Conservation (phyloP, 2,888 invertebrate genomes). For the Clistopyga incitator region DNA sequence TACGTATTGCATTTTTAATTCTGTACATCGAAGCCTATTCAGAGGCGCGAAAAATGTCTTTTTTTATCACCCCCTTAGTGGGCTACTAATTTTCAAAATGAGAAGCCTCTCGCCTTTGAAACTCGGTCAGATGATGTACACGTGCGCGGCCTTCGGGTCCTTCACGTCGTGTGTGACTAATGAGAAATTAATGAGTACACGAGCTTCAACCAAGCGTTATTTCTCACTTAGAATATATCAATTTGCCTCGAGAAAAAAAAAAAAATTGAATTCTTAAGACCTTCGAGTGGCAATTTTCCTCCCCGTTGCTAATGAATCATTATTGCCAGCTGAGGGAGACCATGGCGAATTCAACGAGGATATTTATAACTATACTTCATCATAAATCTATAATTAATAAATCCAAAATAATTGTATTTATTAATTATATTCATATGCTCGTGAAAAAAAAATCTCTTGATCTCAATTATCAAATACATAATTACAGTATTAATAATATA, state of each 20-base stretch:
- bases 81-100: constrained; percentile 20
- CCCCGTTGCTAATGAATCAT: neutral
- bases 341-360: no score
- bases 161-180: constrained; percentile 9
- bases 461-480: no score
- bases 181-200: constrained; percentile 38
- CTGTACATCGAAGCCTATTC: constrained; percentile 27
- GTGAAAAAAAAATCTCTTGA: no score
- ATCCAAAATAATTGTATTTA: no score
- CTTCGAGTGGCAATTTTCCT: neutral
- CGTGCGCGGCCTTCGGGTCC: neutral
- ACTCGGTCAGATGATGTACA: neutral
- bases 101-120: constrained; percentile 5
- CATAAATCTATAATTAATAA: neutral
- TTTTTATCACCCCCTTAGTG: neutral
- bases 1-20: neutral
- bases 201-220: neutral
- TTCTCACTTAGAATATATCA: neutral
- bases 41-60: constrained; percentile 10
- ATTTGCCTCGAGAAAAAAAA: no score
- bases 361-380: no score
- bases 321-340: neutral
- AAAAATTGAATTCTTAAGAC: neutral
- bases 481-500: no score
- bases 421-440: no score